A percentile compares a stretch with the other conserved stretches of the same genome.
Evolutionary conservation across 2,888 invertebrate genomes (phyloP).

Genomic region (Tipula unca): DNA sequence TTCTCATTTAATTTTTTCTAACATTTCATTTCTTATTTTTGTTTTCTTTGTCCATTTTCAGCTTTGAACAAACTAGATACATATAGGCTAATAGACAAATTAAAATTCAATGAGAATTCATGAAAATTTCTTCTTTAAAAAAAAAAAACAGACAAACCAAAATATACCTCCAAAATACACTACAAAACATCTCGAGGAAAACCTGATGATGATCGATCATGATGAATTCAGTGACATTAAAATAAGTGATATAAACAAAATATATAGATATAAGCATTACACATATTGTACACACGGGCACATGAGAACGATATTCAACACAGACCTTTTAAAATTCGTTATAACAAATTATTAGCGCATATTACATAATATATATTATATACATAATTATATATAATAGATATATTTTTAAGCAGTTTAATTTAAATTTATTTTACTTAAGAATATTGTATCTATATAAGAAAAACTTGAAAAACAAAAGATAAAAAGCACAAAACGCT

Average conservation of each 20-base stretch:
- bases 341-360: neutral
- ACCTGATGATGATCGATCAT: neutral
- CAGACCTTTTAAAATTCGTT: neutral
- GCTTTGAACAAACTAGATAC: neutral
- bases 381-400: neutral
- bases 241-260: neutral
- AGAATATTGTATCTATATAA: neutral
- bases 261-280: neutral
- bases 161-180: neutral
- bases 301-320: neutral
- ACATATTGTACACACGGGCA: neutral
- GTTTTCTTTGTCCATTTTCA: neutral
- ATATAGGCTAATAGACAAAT: no score
- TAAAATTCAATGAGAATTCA: neutral
- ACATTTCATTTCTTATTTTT: neutral
- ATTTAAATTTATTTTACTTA: neutral
- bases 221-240: neutral
- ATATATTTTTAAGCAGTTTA: neutral
- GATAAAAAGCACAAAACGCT: slow-evolving; percentile 8
- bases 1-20: neutral
- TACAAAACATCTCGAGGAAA: neutral
- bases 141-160: neutral
- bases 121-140: neutral
- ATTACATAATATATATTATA: neutral
- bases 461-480: neutral